A percentile compares a stretch with the other conserved stretches of the same genome.
phyloP scores from a whole-genome alignment of 92 coral and sea anemone species.

The Pocillopora meandrina region DNA sequence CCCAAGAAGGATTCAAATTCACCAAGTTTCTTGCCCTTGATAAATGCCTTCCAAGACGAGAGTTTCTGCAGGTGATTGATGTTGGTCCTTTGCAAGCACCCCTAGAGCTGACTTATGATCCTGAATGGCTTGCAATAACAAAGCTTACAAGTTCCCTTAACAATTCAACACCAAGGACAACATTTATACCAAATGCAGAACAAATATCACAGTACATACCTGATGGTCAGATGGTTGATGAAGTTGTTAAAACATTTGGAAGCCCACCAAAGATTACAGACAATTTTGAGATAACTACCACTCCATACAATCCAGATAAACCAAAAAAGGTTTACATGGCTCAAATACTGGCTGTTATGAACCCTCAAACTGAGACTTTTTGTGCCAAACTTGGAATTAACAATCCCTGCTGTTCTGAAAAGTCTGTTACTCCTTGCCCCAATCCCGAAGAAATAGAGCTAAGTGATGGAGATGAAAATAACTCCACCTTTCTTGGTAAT shows the following conservation, averaged over 20 bases:
- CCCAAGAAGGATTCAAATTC: slow-evolving; percentile 50
- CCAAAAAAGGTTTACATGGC: slow-evolving; percentile 55
- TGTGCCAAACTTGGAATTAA: slow-evolving; percentile 79
- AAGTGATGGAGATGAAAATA: slow-evolving; percentile 69
- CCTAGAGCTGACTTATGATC: slow-evolving; percentile 78
- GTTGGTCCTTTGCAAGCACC: slow-evolving; percentile 80
- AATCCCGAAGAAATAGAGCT: slow-evolving; percentile 93
- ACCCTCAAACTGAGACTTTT: slow-evolving; percentile 86
- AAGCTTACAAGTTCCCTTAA: slow-evolving; percentile 75
- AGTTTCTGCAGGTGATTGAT: slow-evolving; percentile 88
- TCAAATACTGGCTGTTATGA: slow-evolving; percentile 36
- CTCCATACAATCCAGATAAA: slow-evolving; percentile 67
- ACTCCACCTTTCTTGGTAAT: slow-evolving; percentile 21
- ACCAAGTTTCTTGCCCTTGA: slow-evolving; percentile 96
- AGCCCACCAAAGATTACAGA: slow-evolving; percentile 66
- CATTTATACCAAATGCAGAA: slow-evolving; percentile 68
- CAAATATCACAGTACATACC: slow-evolving; percentile 67
- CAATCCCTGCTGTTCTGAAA: slow-evolving; percentile 62
- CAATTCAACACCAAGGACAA: slow-evolving; percentile 52
- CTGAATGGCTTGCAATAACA: slow-evolving; percentile 91
- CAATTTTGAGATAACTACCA: slow-evolving; percentile 75
- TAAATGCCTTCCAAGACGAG: slow-evolving; percentile 92
- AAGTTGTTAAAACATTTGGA: slow-evolving; percentile 57
- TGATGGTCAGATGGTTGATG: slow-evolving; percentile 54
- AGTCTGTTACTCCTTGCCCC: slow-evolving; percentile 29